A percentile compares a stretch with the other conserved stretches of the same genome.
phyloP scores from a whole-genome alignment of 1,140 invertebrate genomes.

The Acyrthosiphon pisum region DNA sequence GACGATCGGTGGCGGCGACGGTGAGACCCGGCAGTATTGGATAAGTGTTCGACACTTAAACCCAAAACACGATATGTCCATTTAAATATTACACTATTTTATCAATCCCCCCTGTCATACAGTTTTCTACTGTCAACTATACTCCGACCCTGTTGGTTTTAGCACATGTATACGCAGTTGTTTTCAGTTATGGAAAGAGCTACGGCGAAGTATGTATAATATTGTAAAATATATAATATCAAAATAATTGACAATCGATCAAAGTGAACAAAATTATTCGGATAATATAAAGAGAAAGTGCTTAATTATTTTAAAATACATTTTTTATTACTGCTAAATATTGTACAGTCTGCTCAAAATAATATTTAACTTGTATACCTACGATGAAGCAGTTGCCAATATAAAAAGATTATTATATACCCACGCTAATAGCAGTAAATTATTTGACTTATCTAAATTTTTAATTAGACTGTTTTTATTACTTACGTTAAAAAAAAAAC shows the following conservation, averaged over 20 bases:
- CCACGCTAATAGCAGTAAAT: background rate
- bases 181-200: background rate
- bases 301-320: too few species aligned
- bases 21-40: background rate
- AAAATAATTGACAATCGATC: background rate
- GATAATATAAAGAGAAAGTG: background rate
- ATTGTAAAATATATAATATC: background rate
- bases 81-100: constrained; percentile 42
- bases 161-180: background rate
- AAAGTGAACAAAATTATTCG: background rate
- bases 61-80: constrained; percentile 45
- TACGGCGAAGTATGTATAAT: background rate
- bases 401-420: background rate
- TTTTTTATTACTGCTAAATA: background rate
- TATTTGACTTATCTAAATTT: background rate
- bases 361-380: background rate
- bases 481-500: background rate
- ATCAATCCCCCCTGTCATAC: background rate
- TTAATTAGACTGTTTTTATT: background rate
- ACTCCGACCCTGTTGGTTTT: background rate
- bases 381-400: background rate
- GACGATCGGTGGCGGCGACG: background rate
- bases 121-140: background rate
- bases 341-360: background rate
- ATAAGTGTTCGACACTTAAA: constrained; percentile 39